phyloP scores from a whole-genome alignment of 2,797 vertebrate genomes.

The Ataeniobius toweri region DNA sequence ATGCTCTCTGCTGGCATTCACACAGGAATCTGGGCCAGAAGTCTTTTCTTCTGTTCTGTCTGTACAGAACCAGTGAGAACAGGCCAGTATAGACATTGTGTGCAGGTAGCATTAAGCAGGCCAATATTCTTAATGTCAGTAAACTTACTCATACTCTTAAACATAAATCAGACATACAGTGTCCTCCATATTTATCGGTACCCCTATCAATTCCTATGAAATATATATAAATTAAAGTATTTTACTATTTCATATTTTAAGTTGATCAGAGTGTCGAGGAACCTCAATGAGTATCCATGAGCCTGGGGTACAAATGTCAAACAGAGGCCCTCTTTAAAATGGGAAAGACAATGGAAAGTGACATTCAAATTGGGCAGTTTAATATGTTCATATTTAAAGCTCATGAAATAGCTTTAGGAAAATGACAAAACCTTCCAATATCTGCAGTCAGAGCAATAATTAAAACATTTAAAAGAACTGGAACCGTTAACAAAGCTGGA shows the following conservation, averaged over 20 bases:
- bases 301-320: neutral
- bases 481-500: too few relatives aligned
- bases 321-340: neutral
- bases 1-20: conserved; percentile 21
- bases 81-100: neutral
- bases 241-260: neutral
- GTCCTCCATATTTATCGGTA: too few relatives aligned
- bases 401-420: neutral
- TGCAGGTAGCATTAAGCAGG: conserved; percentile 14
- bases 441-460: neutral
- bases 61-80: conserved; percentile 41
- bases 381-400: neutral
- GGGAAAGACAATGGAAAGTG: neutral
- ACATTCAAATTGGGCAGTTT: neutral
- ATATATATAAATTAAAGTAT: too few relatives aligned
- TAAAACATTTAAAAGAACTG: too few relatives aligned
- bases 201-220: too few relatives aligned
- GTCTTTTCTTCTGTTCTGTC: conserved; percentile 26
- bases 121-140: neutral
- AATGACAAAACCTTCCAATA: neutral
- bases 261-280: neutral
- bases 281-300: neutral
- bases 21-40: conserved; percentile 12
- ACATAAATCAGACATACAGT: neutral
- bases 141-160: neutral